Evolutionary conservation across 2,113 vertebrate species (phyloP).

Genomic region (Chloebia gouldiae): DNA sequence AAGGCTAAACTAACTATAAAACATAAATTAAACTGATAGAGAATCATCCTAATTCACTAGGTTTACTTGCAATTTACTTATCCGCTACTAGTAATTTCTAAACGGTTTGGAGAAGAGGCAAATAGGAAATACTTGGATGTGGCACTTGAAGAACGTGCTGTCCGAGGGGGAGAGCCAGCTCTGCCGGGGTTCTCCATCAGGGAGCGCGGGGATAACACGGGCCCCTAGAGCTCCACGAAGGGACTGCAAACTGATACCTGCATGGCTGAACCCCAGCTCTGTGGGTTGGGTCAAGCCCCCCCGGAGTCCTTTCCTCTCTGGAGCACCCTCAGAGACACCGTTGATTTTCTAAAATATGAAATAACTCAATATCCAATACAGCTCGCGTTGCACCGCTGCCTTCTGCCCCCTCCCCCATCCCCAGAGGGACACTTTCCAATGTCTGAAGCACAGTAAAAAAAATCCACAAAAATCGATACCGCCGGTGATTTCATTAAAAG

Average conservation of each 20-base stretch:
- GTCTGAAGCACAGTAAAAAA: background rate
- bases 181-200: background rate
- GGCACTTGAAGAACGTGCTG: background rate
- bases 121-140: background rate
- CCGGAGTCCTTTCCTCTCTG: background rate
- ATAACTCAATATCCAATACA: background rate
- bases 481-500: background rate
- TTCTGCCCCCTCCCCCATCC: background rate
- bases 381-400: background rate
- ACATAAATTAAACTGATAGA: slow-evolving; percentile 79
- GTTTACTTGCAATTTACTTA: slow-evolving; percentile 75
- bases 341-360: background rate
- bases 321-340: background rate
- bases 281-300: background rate
- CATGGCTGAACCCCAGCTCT: background rate
- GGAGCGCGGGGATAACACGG: background rate
- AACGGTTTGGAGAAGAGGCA: slow-evolving; percentile 26
- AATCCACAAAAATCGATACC: background rate
- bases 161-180: background rate
- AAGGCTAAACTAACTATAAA: slow-evolving; percentile 84
- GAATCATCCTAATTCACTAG: slow-evolving; percentile 75
- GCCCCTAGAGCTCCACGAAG: background rate
- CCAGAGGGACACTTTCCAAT: background rate
- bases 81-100: slow-evolving; percentile 66
- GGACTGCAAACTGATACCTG: background rate